Conservation (phyloP, 2,113 vertebrate species). For the Trichomycterus rosablanca region DNA sequence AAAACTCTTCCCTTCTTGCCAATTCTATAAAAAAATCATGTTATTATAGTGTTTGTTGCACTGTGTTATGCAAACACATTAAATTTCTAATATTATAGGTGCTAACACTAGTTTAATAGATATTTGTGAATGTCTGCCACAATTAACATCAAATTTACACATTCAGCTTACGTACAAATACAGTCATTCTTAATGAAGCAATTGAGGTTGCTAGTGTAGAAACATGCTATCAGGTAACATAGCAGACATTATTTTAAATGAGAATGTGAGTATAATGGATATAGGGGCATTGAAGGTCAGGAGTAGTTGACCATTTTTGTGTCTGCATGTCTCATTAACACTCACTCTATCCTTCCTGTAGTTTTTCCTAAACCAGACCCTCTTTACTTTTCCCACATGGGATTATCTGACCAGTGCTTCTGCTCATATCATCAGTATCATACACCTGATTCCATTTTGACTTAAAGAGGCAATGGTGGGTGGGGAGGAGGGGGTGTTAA, state of each 20-base stretch:
- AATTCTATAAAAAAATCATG: conserved; percentile 10
- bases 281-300: neutral
- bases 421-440: conserved; percentile 2
- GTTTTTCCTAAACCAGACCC: conserved; percentile 6
- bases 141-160: too few species aligned
- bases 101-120: too few species aligned
- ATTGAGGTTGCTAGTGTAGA: too few species aligned
- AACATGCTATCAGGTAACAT: neutral
- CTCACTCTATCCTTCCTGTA: neutral
- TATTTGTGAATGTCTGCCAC: too few species aligned
- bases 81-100: too few species aligned
- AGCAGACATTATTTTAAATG: neutral
- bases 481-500: too few species aligned
- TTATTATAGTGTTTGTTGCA: conserved; percentile 7
- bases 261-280: neutral
- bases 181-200: too few species aligned
- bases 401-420: neutral
- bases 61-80: neutral
- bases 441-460: neutral
- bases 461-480: neutral
- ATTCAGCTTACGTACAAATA: too few species aligned
- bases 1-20: neutral
- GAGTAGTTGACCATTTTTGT: neutral
- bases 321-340: conserved; percentile 7
- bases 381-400: neutral